These are phyloP conservation scores for Manduca sexta DNA, from an alignment of 1,140 invertebrate species.

Conservation along the genomic window DNA sequence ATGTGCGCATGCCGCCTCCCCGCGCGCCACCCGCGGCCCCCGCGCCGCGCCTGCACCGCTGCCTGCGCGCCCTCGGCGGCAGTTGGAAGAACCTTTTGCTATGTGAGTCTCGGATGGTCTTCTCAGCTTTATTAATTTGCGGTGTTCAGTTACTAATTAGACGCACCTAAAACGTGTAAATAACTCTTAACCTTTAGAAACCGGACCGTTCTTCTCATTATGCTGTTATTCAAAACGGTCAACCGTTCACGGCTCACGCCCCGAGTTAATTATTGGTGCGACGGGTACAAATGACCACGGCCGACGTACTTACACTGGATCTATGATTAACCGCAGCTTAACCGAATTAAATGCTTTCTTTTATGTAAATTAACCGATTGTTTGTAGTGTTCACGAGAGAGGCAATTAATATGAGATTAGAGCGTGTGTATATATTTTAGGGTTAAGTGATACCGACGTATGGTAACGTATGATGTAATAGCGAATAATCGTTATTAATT, in stretches of 20 bases:
- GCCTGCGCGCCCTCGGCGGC: constrained; percentile 75
- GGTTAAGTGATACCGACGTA: constrained; percentile 14
- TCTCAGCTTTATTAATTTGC: constrained; percentile 8
- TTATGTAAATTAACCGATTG: constrained; percentile 57
- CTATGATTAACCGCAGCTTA: constrained; percentile 53
- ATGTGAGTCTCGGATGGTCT: constrained; percentile 72
- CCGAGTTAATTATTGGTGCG: constrained; percentile 52
- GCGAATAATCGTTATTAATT: constrained; percentile 16
- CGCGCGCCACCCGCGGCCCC: constrained; percentile 49
- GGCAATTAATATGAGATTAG: constrained; percentile 35
- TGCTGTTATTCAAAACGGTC: constrained; percentile 56
- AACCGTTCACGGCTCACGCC: constrained; percentile 44
- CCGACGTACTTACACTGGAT: constrained; percentile 44
- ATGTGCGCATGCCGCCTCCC: constrained; percentile 53
- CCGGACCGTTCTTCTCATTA: constrained; percentile 46
- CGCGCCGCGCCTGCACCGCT: constrained; percentile 73
- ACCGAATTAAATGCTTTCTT: constrained; percentile 61
- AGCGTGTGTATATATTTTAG: constrained; percentile 21
- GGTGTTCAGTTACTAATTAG: constrained; percentile 1
- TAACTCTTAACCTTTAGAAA: constrained; percentile 40
- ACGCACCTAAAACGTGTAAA: constrained; percentile 18
- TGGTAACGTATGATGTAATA: constrained; percentile 25
- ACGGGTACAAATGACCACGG: constrained; percentile 60
- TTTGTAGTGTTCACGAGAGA: constrained; percentile 32
- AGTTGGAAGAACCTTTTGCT: constrained; percentile 79